Evolutionary conservation across 2,797 vertebrate species (phyloP), one percentile per base, ranked within the genome.

Genomic region (Typhlichthys eigenmanni): DNA sequence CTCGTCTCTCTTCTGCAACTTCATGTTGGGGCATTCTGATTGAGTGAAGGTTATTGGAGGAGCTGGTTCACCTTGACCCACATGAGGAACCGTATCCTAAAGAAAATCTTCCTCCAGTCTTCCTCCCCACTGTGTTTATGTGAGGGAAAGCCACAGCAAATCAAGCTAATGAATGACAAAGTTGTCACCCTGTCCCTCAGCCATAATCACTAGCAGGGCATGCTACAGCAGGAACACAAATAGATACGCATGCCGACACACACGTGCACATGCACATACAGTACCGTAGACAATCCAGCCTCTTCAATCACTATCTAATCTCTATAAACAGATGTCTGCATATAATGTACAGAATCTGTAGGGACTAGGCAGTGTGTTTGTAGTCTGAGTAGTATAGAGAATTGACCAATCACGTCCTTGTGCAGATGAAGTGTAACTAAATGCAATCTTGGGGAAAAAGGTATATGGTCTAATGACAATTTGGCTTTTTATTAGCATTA

Each of bases 21-120:
- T 67, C 47, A 53, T n/a, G 48, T 55, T 47, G 3, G 3, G 17
- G 6, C 58, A 34, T 7, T 49, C 46, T 38, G 58, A 0, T 1
- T 1, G 43, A 19, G 45, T 24, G 43, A 47, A n/a, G 13, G 14
- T n/a, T 7, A 32, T 4, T 5, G 10, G 19, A 24, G 14, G 59
- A 64, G 14, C 55, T 1, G 49, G 16, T 47, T 80, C 76, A 75
- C 76, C 76, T 81, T 80, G 80, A 80, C 72, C 76, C 64, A 66
- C 0, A 68, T 62, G 10, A 5, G 38, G 13, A 46, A 7, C 11
- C 47, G 34, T 38, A 38, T 6, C 7, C 34, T 6, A 43, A 8
- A 61, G 38, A 62, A 34, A 64, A 5, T 65, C 48, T 12, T 10
- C 60, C 60, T 57, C 51, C 48, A 17, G 66, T 56, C n/a, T 49